Conservation (phyloP, 64 coral and sea anemone genomes). For the Porites lutea region DNA sequence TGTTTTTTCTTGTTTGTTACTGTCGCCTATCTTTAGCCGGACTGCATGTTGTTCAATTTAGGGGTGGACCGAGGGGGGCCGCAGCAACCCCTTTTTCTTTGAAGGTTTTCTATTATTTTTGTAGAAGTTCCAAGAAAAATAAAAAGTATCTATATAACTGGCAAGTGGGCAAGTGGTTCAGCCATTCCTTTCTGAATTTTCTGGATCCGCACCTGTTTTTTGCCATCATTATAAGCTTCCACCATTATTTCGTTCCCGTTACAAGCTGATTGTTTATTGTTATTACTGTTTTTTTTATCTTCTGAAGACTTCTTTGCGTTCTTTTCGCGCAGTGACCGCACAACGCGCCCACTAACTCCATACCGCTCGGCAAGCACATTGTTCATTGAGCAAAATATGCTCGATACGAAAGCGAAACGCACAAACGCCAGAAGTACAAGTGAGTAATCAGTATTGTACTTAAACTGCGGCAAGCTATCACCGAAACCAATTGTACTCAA, state of each 20-base stretch:
- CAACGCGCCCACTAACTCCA: constrained; percentile 30
- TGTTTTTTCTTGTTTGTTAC: too few relatives aligned
- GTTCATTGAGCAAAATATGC: constrained; percentile 86
- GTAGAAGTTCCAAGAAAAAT: too few relatives aligned
- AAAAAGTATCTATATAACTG: too few relatives aligned
- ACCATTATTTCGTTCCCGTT: too few relatives aligned
- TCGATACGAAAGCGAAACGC: constrained; percentile 77
- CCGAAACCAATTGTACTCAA: constrained; percentile 89
- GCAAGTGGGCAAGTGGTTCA: too few relatives aligned
- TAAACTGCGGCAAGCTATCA: constrained; percentile 70
- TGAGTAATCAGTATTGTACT: constrained; percentile 30
- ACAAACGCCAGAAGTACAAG: constrained; percentile 57
- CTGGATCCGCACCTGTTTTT: too few relatives aligned
- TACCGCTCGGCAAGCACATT: constrained; percentile 58
- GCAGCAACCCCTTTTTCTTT: background rate
- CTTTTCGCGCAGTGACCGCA: constrained; percentile 24
- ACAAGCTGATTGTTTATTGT: too few relatives aligned
- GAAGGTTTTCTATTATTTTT: too few relatives aligned
- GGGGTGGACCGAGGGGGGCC: background rate
- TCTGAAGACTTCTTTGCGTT: background rate
- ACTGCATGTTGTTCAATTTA: background rate
- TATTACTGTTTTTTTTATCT: too few relatives aligned
- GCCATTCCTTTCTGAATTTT: too few relatives aligned
- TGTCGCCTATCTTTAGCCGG: background rate
- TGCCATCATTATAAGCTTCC: too few relatives aligned